Evolutionary conservation across 2,113 vertebrate species (phyloP), one percentile per base, ranked within the genome.

Genomic region (Boleophthalmus pectinirostris): DNA sequence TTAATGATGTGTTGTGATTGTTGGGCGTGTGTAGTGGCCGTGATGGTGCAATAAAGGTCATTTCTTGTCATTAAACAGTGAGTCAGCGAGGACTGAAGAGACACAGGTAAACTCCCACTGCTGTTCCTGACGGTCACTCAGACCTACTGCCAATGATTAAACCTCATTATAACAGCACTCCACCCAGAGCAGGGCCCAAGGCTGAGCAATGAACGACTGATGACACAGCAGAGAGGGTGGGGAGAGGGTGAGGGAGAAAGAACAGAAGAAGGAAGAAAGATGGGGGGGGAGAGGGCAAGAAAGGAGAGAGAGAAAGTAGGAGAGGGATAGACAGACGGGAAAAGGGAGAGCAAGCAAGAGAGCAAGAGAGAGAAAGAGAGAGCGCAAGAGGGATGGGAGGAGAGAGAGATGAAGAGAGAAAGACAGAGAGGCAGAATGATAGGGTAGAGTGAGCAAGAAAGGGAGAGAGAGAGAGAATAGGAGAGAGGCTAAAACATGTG

Each of bases 151-250:
- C 57, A 66, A 84, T 72, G 64, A 80, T 80, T 78, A 73, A 80
- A 75, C 63, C 76, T 78, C 47, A 82, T 70, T 73, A 71, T 54
- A 24, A 1, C 1, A 69, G 13, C 35, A 21, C 38, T 13, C 61
- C 61, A 16, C 43, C 46, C 1, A 14, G 47, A 73, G 3, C 61
- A 43, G 57, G 69, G 49, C 13, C 74, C 57, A 69, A 82, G 81
- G 45, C 73, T 45, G 63, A 74, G 79, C 66, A 70, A 69, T 73
- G 71, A 47, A 35, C 2, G 43, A 66, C 9, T 83, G 82, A 85
- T 90, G 82, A 88, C 84, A 68, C 83, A 82, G 82, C 82, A 73
- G 74, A 11, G 78, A 61, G 38, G 13, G 66, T 3, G 53, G 18
- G 20, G 18, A 14, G 21, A 9, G 1, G 7, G 7, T 5, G 18